These are phyloP conservation scores for Pantherophis guttatus DNA, from an alignment of 2,113 vertebrate genomes.

Conservation along the genomic window DNA sequence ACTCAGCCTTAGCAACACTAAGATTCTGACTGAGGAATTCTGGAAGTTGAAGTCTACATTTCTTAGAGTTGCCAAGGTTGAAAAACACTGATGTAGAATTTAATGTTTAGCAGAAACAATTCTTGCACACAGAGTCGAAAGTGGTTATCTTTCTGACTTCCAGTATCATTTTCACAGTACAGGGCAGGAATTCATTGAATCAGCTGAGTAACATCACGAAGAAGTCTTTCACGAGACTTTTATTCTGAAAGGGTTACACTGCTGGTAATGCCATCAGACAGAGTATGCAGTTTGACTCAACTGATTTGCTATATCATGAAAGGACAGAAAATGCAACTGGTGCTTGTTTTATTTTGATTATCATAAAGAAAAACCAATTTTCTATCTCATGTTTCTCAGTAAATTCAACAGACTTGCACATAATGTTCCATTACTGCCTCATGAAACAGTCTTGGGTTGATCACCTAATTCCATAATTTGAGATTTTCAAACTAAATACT, in stretches of 20 bases:
- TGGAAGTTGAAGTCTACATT: not conserved
- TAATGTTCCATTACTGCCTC: not conserved
- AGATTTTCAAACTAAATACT: not conserved
- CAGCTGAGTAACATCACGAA: not conserved
- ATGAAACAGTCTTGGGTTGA: not conserved
- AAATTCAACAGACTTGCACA: not conserved
- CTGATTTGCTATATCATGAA: not conserved
- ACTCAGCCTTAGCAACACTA: not conserved
- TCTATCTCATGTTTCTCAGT: not conserved
- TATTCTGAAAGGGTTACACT: not conserved
- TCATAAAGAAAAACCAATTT: not conserved
- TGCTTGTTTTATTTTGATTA: not conserved
- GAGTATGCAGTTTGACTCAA: not conserved
- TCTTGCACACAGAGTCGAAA: not conserved
- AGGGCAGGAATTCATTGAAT: not conserved
- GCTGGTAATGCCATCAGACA: not conserved
- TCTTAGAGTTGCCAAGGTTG: not conserved
- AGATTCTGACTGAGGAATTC: not conserved
- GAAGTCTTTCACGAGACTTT: not conserved
- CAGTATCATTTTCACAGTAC: not conserved
- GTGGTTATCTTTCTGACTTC: not conserved
- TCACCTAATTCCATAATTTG: not conserved
- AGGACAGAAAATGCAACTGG: not conserved
- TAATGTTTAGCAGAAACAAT: not conserved
- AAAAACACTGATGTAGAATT: not conserved